phyloP scores from a whole-genome alignment of 2,113 vertebrate species.

The Dicentrarchus labrax region DNA sequence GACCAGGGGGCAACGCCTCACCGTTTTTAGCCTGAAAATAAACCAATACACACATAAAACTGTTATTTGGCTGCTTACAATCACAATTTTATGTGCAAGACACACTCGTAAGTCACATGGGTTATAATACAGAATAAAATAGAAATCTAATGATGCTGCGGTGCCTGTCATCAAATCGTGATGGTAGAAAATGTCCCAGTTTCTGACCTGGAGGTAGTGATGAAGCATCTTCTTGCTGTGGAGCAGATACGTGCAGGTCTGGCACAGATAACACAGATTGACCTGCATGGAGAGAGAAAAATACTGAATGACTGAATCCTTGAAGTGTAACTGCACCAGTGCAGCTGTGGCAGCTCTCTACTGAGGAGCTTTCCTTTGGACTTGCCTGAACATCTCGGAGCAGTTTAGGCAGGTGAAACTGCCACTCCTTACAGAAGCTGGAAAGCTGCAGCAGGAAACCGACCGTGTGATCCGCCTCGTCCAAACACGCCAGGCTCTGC shows the following conservation, averaged over 20 bases:
- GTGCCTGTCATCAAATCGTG: background rate
- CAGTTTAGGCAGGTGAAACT: constrained; percentile 96
- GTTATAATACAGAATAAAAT: background rate
- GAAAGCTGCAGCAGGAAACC: constrained; percentile 98
- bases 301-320: background rate
- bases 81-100: too few species aligned
- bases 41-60: background rate
- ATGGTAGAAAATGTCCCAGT: background rate
- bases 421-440: constrained; percentile 96
- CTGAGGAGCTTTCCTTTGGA: background rate
- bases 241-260: constrained; percentile 96
- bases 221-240: constrained; percentile 99
- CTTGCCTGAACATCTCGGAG: constrained; percentile 92
- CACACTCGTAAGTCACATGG: too few species aligned
- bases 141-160: background rate
- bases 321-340: background rate
- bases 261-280: constrained; percentile 95
- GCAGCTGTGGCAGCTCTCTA: background rate
- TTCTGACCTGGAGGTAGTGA: constrained; percentile 94
- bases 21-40: constrained; percentile 91
- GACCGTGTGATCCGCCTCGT: constrained; percentile 97
- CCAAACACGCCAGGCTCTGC: constrained; percentile 94
- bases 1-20: constrained; percentile 86
- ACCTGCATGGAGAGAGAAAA: constrained; percentile 83
- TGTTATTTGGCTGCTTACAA: too few species aligned